Conservation (phyloP, 1,140 invertebrate species). For the Rhopalosiphum maidis region DNA sequence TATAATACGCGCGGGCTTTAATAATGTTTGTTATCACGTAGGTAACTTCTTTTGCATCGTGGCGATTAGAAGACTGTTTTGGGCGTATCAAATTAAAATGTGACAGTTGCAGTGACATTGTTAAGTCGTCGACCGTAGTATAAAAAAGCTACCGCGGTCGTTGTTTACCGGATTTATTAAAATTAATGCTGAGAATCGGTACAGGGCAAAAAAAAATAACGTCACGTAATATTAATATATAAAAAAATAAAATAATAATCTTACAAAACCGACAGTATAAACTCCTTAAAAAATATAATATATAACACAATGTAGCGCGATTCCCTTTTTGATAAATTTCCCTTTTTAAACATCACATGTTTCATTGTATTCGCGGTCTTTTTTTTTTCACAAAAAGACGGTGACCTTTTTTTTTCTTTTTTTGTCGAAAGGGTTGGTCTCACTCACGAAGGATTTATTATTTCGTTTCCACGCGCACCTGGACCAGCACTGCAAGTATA, state of each 20-base stretch:
- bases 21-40: background rate
- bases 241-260: slow-evolving; percentile 48
- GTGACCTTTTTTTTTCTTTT: slow-evolving; percentile 52
- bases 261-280: slow-evolving; percentile 33
- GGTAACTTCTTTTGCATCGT: background rate
- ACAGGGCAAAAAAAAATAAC: background rate
- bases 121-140: background rate
- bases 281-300: slow-evolving; percentile 36
- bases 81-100: background rate
- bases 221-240: background rate
- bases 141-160: background rate
- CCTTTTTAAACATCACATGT: slow-evolving; percentile 47
- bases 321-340: slow-evolving; percentile 57
- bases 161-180: background rate
- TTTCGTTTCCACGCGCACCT: slow-evolving; percentile 50
- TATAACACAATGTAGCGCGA: slow-evolving; percentile 18
- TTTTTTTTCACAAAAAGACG: slow-evolving; percentile 43
- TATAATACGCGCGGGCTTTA: background rate
- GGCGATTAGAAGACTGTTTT: background rate
- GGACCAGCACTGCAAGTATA: slow-evolving; percentile 41
- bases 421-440: slow-evolving; percentile 50
- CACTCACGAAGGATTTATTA: slow-evolving; percentile 54
- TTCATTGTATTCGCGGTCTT: slow-evolving; percentile 37
- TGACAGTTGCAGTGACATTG: background rate
- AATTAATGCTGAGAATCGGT: background rate